Percentiles rank a stretch among this genome's conserved stretches.
Evolutionary conservation across 2,797 vertebrate genomes (phyloP).

Genomic region (Mycteria americana): DNA sequence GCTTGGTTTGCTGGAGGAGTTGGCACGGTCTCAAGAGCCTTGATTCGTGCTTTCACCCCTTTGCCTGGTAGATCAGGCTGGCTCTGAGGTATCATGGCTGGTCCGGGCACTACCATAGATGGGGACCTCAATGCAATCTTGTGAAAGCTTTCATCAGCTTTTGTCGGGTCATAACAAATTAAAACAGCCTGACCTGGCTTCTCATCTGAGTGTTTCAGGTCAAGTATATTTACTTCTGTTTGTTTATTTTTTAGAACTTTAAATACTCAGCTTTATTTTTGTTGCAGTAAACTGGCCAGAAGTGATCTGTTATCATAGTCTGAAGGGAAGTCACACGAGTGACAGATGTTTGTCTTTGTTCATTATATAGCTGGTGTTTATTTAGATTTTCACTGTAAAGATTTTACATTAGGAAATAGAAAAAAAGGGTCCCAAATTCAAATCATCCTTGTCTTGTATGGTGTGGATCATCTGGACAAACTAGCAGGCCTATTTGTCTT

Average conservation of each 20-base stretch:
- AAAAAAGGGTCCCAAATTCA: neutral
- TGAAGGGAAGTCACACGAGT: conserved; percentile 20
- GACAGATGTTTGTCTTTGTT: conserved; percentile 60
- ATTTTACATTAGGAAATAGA: neutral
- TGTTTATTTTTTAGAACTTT: conserved; percentile 59
- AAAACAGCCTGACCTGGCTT: conserved; percentile 38
- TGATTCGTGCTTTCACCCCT: neutral
- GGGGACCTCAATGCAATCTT: neutral
- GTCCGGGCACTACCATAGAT: neutral
- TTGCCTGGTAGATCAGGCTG: neutral
- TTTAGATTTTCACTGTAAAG: conserved; percentile 31
- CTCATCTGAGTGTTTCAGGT: conserved; percentile 46
- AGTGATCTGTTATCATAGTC: conserved; percentile 49
- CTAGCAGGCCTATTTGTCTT: neutral
- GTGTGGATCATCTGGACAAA: neutral
- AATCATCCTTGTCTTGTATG: neutral
- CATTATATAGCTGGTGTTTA: conserved; percentile 20
- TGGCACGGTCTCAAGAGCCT: neutral
- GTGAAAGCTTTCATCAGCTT: conserved; percentile 59
- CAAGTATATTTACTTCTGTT: conserved; percentile 67
- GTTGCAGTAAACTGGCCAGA: conserved; percentile 61
- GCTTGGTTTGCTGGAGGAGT: neutral
- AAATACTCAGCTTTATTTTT: conserved; percentile 66
- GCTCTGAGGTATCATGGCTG: neutral
- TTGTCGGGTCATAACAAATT: conserved; percentile 37